Base-by-base conservation (phyloP, 2,888 invertebrate genomes). In the Temnothorax unifasciatus region DNA sequence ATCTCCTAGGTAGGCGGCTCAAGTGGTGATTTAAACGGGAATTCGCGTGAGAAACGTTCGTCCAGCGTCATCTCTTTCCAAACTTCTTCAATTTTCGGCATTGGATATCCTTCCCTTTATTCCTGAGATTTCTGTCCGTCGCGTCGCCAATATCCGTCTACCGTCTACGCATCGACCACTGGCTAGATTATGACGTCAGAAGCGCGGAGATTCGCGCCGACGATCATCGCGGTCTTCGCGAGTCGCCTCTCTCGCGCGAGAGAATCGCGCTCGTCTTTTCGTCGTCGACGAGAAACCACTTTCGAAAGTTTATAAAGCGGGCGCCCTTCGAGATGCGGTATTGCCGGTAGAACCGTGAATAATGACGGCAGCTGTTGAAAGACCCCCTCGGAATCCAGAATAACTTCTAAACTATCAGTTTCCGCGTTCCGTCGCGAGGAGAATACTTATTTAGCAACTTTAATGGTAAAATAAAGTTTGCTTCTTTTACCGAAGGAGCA, bases 101-200 rank as follows among this genome's bases (percentile, higher is more conserved):
- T 25, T 41, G 21, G 1, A 25, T 25, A 11, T 3, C 6, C 38
- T 3, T 8, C 21, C 38, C 3, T 15, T 8, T 8, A 8, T 21
- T 64, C n/a, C 3, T n/a, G 41, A 44, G 64, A n/a, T 13, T 15
- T 8, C 21, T 44, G 21, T 15, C 15, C 6, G 8, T n/a, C 63
- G 13, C 6, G 8, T n/a, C 63, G 13, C 21, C 34, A 21, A 75
- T 18, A 25, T 44, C 34, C 41, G 15, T 6, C 47, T 38, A 52
- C 25, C 13, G 25, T 18, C 1, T 38, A 25, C 1, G 1, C 38
- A 8, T 13, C 13, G 21, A 34, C 15, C 47, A 29, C 34, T 29
- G 9, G 25, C 21, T n/a, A 13, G 38, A 81, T 71, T 59, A 47
- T 38, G 69, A 69, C 73, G 50, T 81, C 59, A 57, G 71, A 47